These are phyloP conservation scores for Papilio protenor DNA, from an alignment of 2,888 invertebrate species.

Conservation along the genomic window DNA sequence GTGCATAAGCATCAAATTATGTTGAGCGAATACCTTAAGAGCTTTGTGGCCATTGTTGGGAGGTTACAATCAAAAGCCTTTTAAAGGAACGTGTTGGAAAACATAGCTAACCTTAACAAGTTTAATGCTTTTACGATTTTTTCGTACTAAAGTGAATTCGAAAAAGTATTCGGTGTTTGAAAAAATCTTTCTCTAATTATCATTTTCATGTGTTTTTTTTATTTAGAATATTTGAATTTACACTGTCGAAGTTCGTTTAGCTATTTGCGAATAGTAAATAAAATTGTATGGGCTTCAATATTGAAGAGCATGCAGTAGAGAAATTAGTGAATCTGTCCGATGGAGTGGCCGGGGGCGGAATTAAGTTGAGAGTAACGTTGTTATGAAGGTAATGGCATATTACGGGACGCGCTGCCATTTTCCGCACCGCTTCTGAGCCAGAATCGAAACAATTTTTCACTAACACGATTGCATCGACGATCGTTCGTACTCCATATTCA, in stretches of 20 bases:
- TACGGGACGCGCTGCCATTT: slow-evolving; percentile 71
- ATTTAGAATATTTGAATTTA: background rate
- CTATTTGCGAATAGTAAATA: background rate
- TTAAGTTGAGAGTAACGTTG: slow-evolving; percentile 81
- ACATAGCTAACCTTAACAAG: background rate
- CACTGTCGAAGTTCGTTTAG: background rate
- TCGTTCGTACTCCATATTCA: slow-evolving; percentile 64
- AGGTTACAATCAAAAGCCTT: slow-evolving; percentile 15
- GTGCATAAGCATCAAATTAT: slow-evolving; percentile 35
- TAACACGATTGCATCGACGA: slow-evolving; percentile 72
- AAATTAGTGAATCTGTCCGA: slow-evolving; percentile 68
- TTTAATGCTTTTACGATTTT: background rate
- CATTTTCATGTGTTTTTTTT: too few relatives aligned
- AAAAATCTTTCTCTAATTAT: too few relatives aligned
- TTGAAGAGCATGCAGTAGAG: slow-evolving; percentile 56
- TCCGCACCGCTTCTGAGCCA: slow-evolving; percentile 66
- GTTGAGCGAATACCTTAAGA: slow-evolving; percentile 25
- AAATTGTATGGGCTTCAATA: slow-evolving; percentile 1
- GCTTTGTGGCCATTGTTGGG: slow-evolving; percentile 20
- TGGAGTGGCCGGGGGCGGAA: slow-evolving; percentile 71
- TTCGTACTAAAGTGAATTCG: too few relatives aligned
- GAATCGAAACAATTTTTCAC: slow-evolving; percentile 79
- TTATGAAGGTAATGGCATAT: slow-evolving; percentile 78
- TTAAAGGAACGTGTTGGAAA: background rate
- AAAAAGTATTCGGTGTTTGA: too few relatives aligned